Percentiles rank a stretch among this genome's conserved stretches.
Conservation (phyloP, 2,113 vertebrate genomes). For the Phyllostomus hastatus region DNA sequence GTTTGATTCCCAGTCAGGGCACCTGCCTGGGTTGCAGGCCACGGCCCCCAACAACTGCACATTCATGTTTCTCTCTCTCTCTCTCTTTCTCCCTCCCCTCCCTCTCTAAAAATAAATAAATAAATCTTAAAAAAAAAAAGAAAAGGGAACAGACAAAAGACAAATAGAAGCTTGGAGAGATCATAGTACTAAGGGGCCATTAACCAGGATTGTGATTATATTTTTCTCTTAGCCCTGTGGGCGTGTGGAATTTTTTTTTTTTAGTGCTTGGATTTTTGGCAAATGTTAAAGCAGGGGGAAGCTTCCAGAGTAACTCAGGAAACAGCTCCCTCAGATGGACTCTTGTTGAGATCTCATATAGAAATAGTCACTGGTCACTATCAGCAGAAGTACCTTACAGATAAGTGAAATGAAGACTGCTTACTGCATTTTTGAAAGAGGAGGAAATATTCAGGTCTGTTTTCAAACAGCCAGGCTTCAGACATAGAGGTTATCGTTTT, state of each 20-base stretch:
- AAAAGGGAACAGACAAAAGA: not conserved
- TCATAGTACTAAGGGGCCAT: not conserved
- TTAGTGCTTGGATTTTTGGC: not conserved
- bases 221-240: not conserved
- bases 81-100: too few relatives aligned
- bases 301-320: conserved; percentile 30
- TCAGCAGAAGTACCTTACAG: conserved; percentile 42
- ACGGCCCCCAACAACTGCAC: too few relatives aligned
- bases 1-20: too few relatives aligned
- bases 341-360: not conserved
- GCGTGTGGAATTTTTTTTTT: not conserved
- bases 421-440: conserved; percentile 44
- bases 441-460: conserved; percentile 59
- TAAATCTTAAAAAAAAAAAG: not conserved
- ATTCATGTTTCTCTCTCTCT: too few relatives aligned
- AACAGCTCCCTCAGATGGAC: conserved; percentile 14
- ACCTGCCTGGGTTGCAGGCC: too few relatives aligned
- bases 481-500: conserved; percentile 54
- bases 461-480: conserved; percentile 41
- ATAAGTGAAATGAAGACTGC: conserved; percentile 45
- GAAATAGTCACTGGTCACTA: conserved; percentile 7
- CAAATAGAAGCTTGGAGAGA: not conserved
- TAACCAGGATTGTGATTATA: not conserved
- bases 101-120: too few relatives aligned
- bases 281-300: conserved; percentile 16